Percentiles rank a stretch among this genome's conserved stretches.
Conservation (phyloP, 2,888 invertebrate genomes). For the Rhamnusium bicolor region DNA sequence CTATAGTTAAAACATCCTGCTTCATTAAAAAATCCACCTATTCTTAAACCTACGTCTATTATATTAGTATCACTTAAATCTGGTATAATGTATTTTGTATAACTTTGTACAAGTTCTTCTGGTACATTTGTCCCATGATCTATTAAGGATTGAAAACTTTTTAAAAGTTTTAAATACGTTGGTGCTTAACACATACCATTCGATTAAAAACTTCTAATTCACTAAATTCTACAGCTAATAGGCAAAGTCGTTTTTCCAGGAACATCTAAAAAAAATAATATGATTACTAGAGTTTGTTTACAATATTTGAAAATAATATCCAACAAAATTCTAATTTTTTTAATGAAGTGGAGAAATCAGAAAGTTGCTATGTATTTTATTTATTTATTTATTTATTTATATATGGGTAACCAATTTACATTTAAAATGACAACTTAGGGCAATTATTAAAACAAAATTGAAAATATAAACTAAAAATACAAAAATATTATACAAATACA, state of each 20-base stretch:
- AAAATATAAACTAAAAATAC: too few species aligned
- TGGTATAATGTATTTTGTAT: slow-evolving; percentile 44
- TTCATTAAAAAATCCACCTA: slow-evolving; percentile 87
- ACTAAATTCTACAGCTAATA: slow-evolving; percentile 80
- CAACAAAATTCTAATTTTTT: too few species aligned
- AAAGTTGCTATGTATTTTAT: too few species aligned
- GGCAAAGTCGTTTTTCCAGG: slow-evolving; percentile 79
- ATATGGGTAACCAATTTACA: too few species aligned
- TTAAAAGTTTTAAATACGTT: slow-evolving; percentile 79
- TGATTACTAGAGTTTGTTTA: too few species aligned
- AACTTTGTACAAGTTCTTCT: slow-evolving; percentile 64
- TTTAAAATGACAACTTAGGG: too few species aligned
- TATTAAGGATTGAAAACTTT: slow-evolving; percentile 79
- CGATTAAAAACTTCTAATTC: slow-evolving; percentile 80
- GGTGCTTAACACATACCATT: slow-evolving; percentile 80
- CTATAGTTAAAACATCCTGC: slow-evolving; percentile 90
- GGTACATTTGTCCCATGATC: slow-evolving; percentile 66
- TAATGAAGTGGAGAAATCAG: too few species aligned
- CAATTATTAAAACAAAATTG: too few species aligned
- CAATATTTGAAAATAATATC: too few species aligned
- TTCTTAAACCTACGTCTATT: slow-evolving; percentile 64
- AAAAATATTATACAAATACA: too few species aligned
- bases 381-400: too few species aligned
- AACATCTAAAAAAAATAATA: slow-evolving; percentile 76
- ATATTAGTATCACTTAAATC: slow-evolving; percentile 46